A percentile compares a stretch with the other conserved stretches of the same genome.
Conservation (phyloP, 2,888 invertebrate species). For the Halictus quadricinctus region DNA sequence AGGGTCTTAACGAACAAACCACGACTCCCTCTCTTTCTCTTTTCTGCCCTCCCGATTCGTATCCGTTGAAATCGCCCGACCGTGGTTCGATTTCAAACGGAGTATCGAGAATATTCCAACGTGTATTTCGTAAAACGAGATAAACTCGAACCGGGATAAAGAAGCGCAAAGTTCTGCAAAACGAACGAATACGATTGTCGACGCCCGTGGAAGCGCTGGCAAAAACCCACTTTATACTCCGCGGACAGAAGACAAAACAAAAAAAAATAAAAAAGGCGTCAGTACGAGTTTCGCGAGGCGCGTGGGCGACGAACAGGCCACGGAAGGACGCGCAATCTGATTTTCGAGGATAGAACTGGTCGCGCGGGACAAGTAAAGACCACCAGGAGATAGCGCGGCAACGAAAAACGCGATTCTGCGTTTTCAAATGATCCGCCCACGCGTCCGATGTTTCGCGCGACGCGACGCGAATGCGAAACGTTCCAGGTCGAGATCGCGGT, state of each 20-base stretch:
- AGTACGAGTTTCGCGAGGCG: slow-evolving; percentile 38
- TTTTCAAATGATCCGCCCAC: slow-evolving; percentile 17
- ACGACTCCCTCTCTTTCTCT: slow-evolving; percentile 53
- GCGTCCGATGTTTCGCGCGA: neutral
- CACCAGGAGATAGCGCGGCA: neutral
- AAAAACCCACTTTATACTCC: slow-evolving; percentile 17
- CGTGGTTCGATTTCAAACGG: slow-evolving; percentile 9
- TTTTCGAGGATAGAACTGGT: slow-evolving; percentile 23
- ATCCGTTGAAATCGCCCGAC: slow-evolving; percentile 12
- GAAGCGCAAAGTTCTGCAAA: slow-evolving; percentile 20
- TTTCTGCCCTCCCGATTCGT: neutral
- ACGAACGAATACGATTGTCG: slow-evolving; percentile 15
- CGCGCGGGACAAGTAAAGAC: neutral
- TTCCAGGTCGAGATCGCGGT: slow-evolving; percentile 63
- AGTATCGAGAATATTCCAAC: neutral
- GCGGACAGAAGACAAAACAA: neutral
- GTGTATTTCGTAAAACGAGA: neutral
- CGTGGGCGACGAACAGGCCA: slow-evolving; percentile 51
- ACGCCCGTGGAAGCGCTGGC: slow-evolving; percentile 29
- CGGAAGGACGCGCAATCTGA: slow-evolving; percentile 40
- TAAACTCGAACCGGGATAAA: neutral
- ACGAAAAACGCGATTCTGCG: slow-evolving; percentile 1
- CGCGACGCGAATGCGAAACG: neutral
- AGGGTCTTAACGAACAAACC: slow-evolving; percentile 70
- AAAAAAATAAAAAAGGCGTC: neutral